Evolutionary conservation across 1,140 invertebrate species (phyloP).

Genomic region (Drosophila ambigua): DNA sequence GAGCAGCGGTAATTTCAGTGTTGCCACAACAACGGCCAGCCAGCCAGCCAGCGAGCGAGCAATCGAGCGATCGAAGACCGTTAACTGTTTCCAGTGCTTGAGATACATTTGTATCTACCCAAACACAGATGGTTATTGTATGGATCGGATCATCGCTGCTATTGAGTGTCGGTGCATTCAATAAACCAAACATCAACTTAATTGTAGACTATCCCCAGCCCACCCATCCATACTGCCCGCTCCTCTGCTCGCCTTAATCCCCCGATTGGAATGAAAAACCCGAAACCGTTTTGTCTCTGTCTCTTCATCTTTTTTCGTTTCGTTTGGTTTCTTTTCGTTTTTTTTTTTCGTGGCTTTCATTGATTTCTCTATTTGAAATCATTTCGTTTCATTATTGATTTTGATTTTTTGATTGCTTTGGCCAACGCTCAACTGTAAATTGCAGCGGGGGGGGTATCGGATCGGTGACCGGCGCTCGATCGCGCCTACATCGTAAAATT

Average conservation of each 20-base stretch:
- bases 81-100: constrained; percentile 65
- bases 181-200: constrained; percentile 62
- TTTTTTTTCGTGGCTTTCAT: constrained; percentile 62
- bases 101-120: constrained; percentile 49
- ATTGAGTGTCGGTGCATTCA: constrained; percentile 46
- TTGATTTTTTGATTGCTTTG: constrained; percentile 71
- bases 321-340: constrained; percentile 9
- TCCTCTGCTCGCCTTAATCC: constrained; percentile 14
- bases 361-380: constrained; percentile 79
- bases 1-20: constrained; percentile 64
- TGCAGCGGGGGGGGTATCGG: constrained; percentile 25
- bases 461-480: constrained; percentile 12
- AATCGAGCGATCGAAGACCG: constrained; percentile 32
- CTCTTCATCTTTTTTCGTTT: constrained; percentile 25
- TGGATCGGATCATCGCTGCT: constrained; percentile 37
- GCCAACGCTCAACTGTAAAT: constrained; percentile 47
- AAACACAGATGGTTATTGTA: constrained; percentile 34
- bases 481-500: constrained; percentile 26
- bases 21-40: constrained; percentile 45
- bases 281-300: constrained; percentile 69
- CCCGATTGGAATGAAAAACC: constrained; percentile 30
- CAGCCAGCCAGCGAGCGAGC: neutral
- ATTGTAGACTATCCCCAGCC: constrained; percentile 42
- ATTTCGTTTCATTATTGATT: constrained; percentile 76
- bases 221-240: neutral